Base-by-base conservation (phyloP, 1,140 invertebrate genomes). In the Meloidogyne chitwoodi region DNA sequence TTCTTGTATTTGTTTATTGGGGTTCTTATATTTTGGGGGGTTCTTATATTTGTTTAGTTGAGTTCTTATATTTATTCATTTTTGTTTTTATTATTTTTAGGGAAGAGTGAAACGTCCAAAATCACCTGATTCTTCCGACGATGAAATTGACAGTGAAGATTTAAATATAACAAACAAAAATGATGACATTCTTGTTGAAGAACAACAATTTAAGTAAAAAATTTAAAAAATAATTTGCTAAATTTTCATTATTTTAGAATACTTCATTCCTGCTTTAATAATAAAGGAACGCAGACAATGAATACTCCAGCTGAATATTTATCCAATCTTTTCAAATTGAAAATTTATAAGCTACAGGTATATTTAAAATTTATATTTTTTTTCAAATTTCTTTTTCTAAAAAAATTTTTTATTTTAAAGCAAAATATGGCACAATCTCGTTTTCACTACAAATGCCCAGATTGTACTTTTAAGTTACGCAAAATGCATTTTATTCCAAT, bases 401-500 rank as follows among this genome's bases (percentile, higher is more conserved):
- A 38, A 56, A 19, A 19, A 56, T n/a, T n/a, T n/a, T n/a, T n/a
- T n/a, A n/a, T n/a, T n/a, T n/a, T n/a, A n/a, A n/a, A n/a, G n/a
- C n/a, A n/a, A n/a, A 56, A 56, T 56, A 16, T 56, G n/a, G 19
- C 48, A 5, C 48, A 56, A n/a, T 56, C 48, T n/a, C 48, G 19
- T n/a, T 56, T 56, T 56, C 2, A n/a, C n/a, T 66, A 66, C 10
- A 31, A 66, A 66, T 66, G 65, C 22, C 19, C 6, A 6, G 65
- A 66, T 41, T 66, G 65, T 41, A 66, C 0, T 1, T 66, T 66
- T 41, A 66, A 22, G 6, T 41, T 66, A 41, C 65, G 1, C 4
- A 66, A 24, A 31, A 66, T 66, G 65, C n/a, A 66, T 41, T 66
- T 66, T 41, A 41, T 66, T 31, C 65, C 65, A 66, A 31, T 66